These are phyloP conservation scores for Odontesthes bonariensis DNA, from an alignment of 2,113 vertebrate species.

Conservation along the genomic window DNA sequence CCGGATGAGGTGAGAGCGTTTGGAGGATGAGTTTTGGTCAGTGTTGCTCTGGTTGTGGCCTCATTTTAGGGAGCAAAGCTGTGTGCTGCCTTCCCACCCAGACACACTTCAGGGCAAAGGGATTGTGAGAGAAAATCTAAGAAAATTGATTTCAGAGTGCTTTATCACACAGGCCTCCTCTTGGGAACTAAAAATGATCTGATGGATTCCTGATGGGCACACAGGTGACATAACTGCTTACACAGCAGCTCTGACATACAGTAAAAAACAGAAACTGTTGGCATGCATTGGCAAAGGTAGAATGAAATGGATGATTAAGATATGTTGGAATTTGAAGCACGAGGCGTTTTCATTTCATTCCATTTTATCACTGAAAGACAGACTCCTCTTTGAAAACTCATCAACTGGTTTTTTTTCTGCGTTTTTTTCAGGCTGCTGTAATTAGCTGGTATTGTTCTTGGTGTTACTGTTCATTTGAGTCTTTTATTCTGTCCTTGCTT, in stretches of 20 bases:
- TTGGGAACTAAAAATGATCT: slow-evolving; percentile 19
- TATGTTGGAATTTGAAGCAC: slow-evolving; percentile 29
- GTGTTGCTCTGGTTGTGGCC: slow-evolving; percentile 32
- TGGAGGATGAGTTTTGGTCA: slow-evolving; percentile 17
- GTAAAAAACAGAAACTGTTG: neutral
- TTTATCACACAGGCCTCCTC: slow-evolving; percentile 28
- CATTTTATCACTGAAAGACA: slow-evolving; percentile 58
- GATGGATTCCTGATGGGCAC: slow-evolving; percentile 15
- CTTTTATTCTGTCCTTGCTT: slow-evolving; percentile 66
- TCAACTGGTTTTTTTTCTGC: slow-evolving; percentile 58
- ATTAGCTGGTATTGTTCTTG: slow-evolving; percentile 70
- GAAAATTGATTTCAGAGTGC: slow-evolving; percentile 52
- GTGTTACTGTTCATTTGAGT: slow-evolving; percentile 42
- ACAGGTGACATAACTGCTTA: slow-evolving; percentile 11
- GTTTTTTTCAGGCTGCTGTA: slow-evolving; percentile 48
- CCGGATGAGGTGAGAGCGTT: slow-evolving; percentile 7
- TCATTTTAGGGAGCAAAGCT: slow-evolving; percentile 33
- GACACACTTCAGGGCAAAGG: slow-evolving; percentile 16
- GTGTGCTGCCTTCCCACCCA: slow-evolving; percentile 23
- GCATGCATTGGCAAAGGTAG: slow-evolving; percentile 8
- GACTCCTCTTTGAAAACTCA: slow-evolving; percentile 53
- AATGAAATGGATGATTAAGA: slow-evolving; percentile 39
- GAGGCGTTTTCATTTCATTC: slow-evolving; percentile 27
- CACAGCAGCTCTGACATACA: neutral
- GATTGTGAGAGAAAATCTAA: slow-evolving; percentile 37